These are phyloP conservation scores for Xestoiulus laeticollis DNA, from an alignment of 2,888 invertebrate genomes.

Conservation along the genomic window DNA sequence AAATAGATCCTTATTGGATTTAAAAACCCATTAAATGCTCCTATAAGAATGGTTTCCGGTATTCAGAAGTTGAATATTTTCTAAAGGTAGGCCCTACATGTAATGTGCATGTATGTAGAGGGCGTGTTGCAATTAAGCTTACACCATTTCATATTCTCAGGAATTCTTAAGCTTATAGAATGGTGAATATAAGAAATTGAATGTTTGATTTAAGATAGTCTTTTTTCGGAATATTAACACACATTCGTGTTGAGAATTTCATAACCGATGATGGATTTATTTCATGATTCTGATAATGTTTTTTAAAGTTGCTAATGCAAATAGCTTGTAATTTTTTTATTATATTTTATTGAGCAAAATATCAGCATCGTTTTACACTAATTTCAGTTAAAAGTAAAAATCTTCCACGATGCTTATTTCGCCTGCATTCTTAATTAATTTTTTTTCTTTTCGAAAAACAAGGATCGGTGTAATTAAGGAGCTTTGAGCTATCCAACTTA, in stretches of 20 bases:
- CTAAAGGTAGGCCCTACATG: no score
- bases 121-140: neutral
- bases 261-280: neutral
- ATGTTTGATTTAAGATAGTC: neutral
- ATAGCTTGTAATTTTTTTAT: neutral
- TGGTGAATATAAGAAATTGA: neutral
- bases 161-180: neutral
- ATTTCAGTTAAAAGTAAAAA: neutral
- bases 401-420: no score
- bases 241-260: no score
- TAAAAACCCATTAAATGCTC: neutral
- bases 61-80: neutral
- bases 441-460: neutral
- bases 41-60: neutral
- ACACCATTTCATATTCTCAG: neutral
- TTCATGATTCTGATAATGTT: neutral
- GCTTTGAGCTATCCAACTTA: constrained; percentile 21
- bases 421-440: no score
- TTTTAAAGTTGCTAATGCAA: neutral
- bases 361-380: neutral
- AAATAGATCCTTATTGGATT: constrained; percentile 13
- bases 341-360: neutral
- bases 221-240: neutral
- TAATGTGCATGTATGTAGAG: neutral
- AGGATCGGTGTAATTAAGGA: neutral